phyloP scores from a whole-genome alignment of 2,797 vertebrate genomes.

The Sebastes nivosus region DNA sequence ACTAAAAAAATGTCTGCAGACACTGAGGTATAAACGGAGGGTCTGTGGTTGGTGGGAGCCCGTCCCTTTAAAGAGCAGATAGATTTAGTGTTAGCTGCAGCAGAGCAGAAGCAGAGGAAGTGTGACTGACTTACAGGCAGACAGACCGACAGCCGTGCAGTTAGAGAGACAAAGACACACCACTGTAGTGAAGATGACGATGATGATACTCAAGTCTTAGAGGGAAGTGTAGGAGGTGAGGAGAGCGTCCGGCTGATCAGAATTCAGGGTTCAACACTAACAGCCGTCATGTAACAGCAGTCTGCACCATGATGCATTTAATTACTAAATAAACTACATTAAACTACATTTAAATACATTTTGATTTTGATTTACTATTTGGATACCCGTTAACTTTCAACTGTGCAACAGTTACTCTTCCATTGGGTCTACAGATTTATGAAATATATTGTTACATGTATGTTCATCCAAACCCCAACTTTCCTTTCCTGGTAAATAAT shows the following conservation, averaged over 20 bases:
- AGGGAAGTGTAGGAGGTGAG: slow-evolving; percentile 35
- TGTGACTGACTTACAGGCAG: background rate
- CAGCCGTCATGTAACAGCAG: background rate
- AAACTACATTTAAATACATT: too few relatives aligned
- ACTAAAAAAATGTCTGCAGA: background rate
- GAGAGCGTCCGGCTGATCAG: slow-evolving; percentile 9
- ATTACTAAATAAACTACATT: background rate
- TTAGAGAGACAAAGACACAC: slow-evolving; percentile 16
- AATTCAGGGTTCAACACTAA: slow-evolving; percentile 43
- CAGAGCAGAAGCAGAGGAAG: slow-evolving; percentile 23
- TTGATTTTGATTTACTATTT: background rate
- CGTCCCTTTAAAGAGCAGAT: slow-evolving; percentile 35
- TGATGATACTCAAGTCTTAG: slow-evolving; percentile 20
- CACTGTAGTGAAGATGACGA: slow-evolving; percentile 31
- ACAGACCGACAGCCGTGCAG: slow-evolving; percentile 30
- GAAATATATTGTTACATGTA: background rate
- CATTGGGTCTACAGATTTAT: background rate
- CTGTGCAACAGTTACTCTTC: background rate
- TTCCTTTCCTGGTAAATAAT: background rate
- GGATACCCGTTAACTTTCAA: background rate
- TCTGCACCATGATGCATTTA: background rate
- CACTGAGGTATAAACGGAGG: background rate
- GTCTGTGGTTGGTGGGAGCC: background rate
- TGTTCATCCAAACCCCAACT: background rate
- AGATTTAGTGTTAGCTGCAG: background rate